These are phyloP conservation scores for Lepidurus arcticus DNA, from an alignment of 1,140 invertebrate genomes.

Conservation along the genomic window DNA sequence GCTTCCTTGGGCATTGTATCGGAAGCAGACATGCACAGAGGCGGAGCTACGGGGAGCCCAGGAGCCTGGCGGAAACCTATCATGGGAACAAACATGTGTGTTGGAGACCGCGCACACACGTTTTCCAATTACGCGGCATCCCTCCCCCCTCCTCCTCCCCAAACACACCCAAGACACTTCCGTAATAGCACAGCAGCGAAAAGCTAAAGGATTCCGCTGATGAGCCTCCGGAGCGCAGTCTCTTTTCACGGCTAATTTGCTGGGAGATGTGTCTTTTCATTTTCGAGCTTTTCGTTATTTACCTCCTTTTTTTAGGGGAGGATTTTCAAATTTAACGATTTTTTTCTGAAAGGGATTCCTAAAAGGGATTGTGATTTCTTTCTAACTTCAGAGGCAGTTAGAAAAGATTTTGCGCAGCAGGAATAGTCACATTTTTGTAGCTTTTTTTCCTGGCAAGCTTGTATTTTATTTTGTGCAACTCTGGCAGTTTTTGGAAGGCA, in stretches of 20 bases:
- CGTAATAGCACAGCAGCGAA: slow-evolving; percentile 7
- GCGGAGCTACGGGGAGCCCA: neutral
- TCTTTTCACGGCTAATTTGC: too few species aligned
- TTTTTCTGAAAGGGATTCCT: neutral
- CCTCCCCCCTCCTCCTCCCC: neutral
- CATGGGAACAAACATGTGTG: slow-evolving; percentile 18
- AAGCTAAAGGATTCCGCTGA: neutral
- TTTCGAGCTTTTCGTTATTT: neutral
- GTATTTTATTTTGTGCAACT: too few species aligned
- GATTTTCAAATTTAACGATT: neutral
- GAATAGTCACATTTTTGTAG: too few species aligned
- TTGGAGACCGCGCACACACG: slow-evolving; percentile 16
- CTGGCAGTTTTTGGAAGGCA: too few species aligned
- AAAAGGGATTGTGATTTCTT: neutral
- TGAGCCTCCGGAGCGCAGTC: neutral
- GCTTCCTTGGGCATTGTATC: neutral
- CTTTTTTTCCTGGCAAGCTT: too few species aligned
- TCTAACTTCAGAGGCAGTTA: neutral
- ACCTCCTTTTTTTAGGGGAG: neutral
- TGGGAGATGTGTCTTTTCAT: neutral
- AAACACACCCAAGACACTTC: neutral
- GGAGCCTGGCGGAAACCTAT: neutral
- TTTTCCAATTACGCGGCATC: neutral
- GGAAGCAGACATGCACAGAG: neutral
- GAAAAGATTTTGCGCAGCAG: too few species aligned